phyloP scores from a whole-genome alignment of 2,113 vertebrate genomes.

The Rhynchopsitta pachyrhyncha region DNA sequence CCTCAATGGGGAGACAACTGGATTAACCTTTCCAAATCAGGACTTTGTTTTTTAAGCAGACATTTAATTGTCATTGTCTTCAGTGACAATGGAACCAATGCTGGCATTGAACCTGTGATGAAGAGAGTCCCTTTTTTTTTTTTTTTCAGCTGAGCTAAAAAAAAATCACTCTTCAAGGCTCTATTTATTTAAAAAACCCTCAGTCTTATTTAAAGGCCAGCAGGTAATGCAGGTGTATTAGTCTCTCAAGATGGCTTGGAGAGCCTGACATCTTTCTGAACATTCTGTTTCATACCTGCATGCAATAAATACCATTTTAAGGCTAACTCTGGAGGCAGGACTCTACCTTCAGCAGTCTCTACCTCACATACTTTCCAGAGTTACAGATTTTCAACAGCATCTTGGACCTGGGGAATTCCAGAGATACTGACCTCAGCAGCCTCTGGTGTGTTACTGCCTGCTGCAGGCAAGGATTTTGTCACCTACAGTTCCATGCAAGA shows the following conservation, averaged over 20 bases:
- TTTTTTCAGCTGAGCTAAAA: neutral
- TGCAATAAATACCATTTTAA: neutral
- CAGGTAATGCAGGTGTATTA: neutral
- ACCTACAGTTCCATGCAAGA: neutral
- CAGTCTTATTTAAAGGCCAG: neutral
- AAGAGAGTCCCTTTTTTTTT: fast-evolving
- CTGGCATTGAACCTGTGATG: neutral
- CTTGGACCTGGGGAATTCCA: fast-evolving
- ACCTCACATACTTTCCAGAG: neutral
- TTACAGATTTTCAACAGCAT: neutral
- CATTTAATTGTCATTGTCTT: neutral
- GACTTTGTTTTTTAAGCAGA: neutral
- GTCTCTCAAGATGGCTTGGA: neutral
- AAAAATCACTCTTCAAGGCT: neutral
- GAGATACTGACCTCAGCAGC: neutral
- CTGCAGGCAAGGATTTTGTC: neutral
- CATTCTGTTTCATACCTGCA: neutral
- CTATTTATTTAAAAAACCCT: neutral
- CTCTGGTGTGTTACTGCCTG: neutral
- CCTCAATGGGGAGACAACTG: neutral
- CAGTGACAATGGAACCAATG: neutral
- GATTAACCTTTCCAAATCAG: neutral
- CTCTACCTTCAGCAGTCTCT: neutral
- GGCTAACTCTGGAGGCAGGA: neutral
- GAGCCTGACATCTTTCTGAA: neutral